phyloP scores from a whole-genome alignment of 2,888 invertebrate genomes.

The Leucania comma region DNA sequence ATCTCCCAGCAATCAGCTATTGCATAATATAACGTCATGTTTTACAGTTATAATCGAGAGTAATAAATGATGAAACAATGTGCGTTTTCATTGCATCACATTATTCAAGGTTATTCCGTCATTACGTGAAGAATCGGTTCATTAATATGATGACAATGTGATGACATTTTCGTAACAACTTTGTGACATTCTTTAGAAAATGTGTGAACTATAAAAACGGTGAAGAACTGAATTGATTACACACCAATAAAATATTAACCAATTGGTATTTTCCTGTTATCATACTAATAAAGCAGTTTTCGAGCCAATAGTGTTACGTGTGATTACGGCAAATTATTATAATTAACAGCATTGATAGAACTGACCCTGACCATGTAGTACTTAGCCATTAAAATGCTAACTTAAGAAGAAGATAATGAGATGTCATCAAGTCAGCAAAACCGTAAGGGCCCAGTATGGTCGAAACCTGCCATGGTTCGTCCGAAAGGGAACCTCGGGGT shows the following conservation, averaged over 20 bases:
- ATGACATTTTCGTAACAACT: too few relatives aligned
- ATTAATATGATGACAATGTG: not conserved
- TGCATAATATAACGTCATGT: constrained; percentile 3
- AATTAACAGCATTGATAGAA: not conserved
- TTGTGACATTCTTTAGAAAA: too few relatives aligned
- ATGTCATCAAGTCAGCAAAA: too few relatives aligned
- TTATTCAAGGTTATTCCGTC: not conserved
- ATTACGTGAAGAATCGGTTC: not conserved
- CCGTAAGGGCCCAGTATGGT: too few relatives aligned
- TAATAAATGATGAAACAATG: not conserved
- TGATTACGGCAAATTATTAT: too few relatives aligned
- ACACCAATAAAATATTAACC: too few relatives aligned
- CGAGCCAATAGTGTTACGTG: not conserved
- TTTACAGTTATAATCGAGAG: not conserved
- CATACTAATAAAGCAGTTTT: not conserved
- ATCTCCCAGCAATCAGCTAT: constrained; percentile 15
- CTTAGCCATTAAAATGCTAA: not conserved
- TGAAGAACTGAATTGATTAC: too few relatives aligned
- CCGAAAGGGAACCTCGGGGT: too few relatives aligned
- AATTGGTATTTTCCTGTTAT: not conserved
- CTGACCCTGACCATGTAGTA: not conserved
- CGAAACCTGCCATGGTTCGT: too few relatives aligned
- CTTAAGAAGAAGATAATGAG: not conserved
- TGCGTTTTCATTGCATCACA: constrained; percentile 28
- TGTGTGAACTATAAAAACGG: too few relatives aligned